A percentile compares a stretch with the other conserved stretches of the same genome.
These are phyloP conservation scores for Aplochiton taeniatus DNA, from an alignment of 2,797 vertebrate genomes.

Conservation along the genomic window DNA sequence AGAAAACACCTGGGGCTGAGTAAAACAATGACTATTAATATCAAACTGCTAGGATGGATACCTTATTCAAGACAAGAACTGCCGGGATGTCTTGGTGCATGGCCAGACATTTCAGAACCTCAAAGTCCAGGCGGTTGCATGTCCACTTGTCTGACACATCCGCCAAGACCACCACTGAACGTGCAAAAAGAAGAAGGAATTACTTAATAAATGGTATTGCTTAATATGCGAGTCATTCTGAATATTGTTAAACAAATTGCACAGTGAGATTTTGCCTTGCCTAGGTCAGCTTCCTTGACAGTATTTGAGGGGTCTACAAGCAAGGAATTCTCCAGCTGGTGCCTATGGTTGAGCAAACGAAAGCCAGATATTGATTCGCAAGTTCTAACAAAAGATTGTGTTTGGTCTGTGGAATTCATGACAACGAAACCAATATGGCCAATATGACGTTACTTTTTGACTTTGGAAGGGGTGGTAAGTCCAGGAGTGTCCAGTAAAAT, in stretches of 20 bases:
- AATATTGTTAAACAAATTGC: too few species aligned
- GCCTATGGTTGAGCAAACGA: conserved; percentile 71
- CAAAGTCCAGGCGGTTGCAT: conserved; percentile 73
- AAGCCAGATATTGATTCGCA: background rate
- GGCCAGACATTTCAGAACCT: conserved; percentile 84
- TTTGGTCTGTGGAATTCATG: background rate
- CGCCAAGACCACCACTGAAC: conserved; percentile 87
- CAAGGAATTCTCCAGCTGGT: conserved; percentile 85
- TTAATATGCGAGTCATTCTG: too few species aligned
- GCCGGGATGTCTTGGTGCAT: conserved; percentile 80
- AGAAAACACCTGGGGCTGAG: too few species aligned
- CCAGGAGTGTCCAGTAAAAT: conserved; percentile 94
- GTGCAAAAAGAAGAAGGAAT: background rate
- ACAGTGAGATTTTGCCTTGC: conserved; percentile 59
- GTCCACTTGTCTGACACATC: conserved; percentile 89
- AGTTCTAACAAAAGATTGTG: background rate
- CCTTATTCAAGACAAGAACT: conserved; percentile 93
- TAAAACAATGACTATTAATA: too few species aligned
- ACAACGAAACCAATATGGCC: background rate
- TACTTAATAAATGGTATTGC: background rate
- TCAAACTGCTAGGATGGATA: conserved; percentile 42
- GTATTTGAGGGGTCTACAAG: conserved; percentile 87
- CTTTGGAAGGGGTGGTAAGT: conserved; percentile 81
- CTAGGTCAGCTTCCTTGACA: conserved; percentile 84
- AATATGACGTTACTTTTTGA: conserved; percentile 79